These are phyloP conservation scores for Drosophila asahinai DNA, from an alignment of 1,140 invertebrate genomes.

Conservation along the genomic window DNA sequence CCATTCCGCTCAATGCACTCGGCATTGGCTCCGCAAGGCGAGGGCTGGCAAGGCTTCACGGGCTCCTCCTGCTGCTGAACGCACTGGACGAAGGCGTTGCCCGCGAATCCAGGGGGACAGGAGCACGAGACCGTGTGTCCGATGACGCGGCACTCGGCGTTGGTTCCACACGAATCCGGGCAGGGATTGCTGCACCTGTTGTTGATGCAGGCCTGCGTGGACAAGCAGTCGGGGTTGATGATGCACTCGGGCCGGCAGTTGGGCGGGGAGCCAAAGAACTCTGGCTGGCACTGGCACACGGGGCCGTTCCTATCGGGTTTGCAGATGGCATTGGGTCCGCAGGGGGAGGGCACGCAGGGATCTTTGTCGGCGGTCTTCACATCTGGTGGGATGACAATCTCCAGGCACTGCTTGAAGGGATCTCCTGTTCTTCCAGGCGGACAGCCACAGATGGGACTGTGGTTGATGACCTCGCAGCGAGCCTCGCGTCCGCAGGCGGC, in stretches of 20 bases:
- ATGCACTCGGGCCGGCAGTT: constrained; percentile 91
- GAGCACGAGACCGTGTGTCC: constrained; percentile 91
- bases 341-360: constrained; percentile 89
- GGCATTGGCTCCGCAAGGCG: constrained; percentile 90
- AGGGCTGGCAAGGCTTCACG: constrained; percentile 88
- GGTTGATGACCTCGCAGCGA: constrained; percentile 94
- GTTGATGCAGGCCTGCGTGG: constrained; percentile 89
- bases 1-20: constrained; percentile 89
- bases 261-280: constrained; percentile 90
- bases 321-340: constrained; percentile 90
- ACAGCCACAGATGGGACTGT: constrained; percentile 94
- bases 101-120: constrained; percentile 89
- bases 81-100: constrained; percentile 90
- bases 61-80: constrained; percentile 86
- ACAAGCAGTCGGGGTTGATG: constrained; percentile 90
- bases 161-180: constrained; percentile 90
- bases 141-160: constrained; percentile 90
- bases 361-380: constrained; percentile 75
- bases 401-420: constrained; percentile 92
- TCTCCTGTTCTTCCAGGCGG: constrained; percentile 92
- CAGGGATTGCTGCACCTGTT: constrained; percentile 90
- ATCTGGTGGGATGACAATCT: constrained; percentile 85
- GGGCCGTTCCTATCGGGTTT: constrained; percentile 87
- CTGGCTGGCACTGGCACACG: constrained; percentile 89
- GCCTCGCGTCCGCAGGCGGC: constrained; percentile 93